A percentile compares a stretch with the other conserved stretches of the same genome.
Conservation (phyloP, 2,888 invertebrate genomes). For the Lycaena phlaeas region DNA sequence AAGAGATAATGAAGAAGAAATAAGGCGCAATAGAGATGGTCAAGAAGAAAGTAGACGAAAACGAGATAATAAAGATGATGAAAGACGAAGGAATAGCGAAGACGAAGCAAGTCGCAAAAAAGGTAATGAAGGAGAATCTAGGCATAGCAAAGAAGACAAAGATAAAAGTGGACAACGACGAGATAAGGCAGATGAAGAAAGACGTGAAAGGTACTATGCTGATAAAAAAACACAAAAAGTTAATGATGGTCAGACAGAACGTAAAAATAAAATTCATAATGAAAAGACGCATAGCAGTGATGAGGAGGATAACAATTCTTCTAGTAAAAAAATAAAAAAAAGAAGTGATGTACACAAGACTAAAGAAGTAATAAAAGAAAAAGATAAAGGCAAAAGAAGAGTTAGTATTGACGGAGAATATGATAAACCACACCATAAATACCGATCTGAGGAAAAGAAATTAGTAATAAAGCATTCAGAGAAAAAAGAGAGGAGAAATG, state of each 20-base stretch:
- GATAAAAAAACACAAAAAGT: too few relatives aligned
- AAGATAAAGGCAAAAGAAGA: background rate
- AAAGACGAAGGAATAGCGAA: background rate
- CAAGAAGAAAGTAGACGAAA: background rate
- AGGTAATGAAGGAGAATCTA: background rate
- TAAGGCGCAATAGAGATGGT: background rate
- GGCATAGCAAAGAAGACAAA: background rate
- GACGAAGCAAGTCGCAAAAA: background rate
- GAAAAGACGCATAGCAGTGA: too few relatives aligned
- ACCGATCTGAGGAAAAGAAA: too few relatives aligned
- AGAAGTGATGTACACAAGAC: background rate
- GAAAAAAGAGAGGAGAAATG: background rate
- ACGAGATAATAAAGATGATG: conserved; percentile 3
- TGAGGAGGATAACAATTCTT: too few relatives aligned
- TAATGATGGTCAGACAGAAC: too few relatives aligned
- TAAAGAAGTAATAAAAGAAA: background rate
- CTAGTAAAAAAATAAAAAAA: background rate
- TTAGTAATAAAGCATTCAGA: background rate
- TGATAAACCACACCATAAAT: too few relatives aligned
- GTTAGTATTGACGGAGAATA: background rate
- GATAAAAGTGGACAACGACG: background rate
- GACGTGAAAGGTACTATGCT: background rate
- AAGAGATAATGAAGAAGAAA: conserved; percentile 5
- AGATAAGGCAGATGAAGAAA: background rate
- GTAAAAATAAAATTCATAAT: too few relatives aligned